A percentile compares a stretch with the other conserved stretches of the same genome.
phyloP scores from a whole-genome alignment of 1,140 invertebrate species.

The Drosophila melanogaster region Release_6_plus_ISO1_MT NT_033779.5:1874001-1874500 shows the following conservation, averaged over 20 bases:
- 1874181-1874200: conserved; percentile 21
- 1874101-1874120: not conserved
- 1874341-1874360: not conserved
- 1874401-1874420: not conserved
- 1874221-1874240: conserved; percentile 41
- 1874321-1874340: not conserved
- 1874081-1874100: conserved; percentile 59
- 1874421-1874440: conserved; percentile 16
- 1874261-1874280: conserved; percentile 7
- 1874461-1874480: conserved; percentile 15
- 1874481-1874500: conserved; percentile 17
- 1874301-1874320: no score
- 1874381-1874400: not conserved
- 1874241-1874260: conserved; percentile 50
- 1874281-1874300: not conserved
- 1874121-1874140: conserved; percentile 43
- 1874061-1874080: conserved; percentile 68
- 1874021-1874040: conserved; percentile 44
- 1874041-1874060: conserved; percentile 76
- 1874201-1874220: conserved; percentile 22
- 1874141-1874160: conserved; percentile 52
- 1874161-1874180: conserved; percentile 37
- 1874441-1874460: not conserved
- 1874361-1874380: not conserved
- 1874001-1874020: not conserved